Evolutionary conservation across 2,888 invertebrate species (phyloP).

Genomic region (Sisyra terminalis): DNA sequence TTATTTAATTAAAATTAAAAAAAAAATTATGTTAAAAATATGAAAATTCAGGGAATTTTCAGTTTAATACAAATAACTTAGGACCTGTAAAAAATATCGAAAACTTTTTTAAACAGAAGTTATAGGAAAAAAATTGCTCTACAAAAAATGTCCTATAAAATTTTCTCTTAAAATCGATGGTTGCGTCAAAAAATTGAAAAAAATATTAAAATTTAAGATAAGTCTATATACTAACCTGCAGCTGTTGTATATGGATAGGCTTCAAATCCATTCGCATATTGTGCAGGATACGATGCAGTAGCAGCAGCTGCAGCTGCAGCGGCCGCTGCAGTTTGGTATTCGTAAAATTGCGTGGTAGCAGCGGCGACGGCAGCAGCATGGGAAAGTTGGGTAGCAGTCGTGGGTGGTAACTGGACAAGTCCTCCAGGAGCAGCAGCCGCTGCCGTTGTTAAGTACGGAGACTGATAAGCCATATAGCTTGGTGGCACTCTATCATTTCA

Average conservation of each 20-base stretch:
- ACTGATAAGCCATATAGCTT: constrained; percentile 54
- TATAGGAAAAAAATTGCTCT: too few species aligned
- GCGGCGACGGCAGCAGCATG: constrained; percentile 65
- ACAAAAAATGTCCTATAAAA: too few species aligned
- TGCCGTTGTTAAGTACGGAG: constrained; percentile 46
- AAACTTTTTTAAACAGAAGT: too few species aligned
- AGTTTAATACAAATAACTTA: too few species aligned
- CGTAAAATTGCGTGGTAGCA: constrained; percentile 63
- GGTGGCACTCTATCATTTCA: constrained; percentile 54
- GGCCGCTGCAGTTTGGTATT: constrained; percentile 53
- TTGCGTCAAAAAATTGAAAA: background rate
- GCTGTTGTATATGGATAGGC: constrained; percentile 55
- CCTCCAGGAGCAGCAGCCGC: constrained; percentile 45
- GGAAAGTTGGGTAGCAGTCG: constrained; percentile 45
- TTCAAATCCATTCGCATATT: constrained; percentile 59
- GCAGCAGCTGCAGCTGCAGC: constrained; percentile 61
- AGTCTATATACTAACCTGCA: constrained; percentile 37
- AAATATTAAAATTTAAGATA: background rate
- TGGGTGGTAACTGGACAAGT: constrained; percentile 38
- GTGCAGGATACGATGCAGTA: constrained; percentile 51
- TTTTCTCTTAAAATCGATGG: background rate
- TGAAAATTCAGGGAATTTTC: too few species aligned
- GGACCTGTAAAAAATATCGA: too few species aligned
- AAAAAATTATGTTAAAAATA: too few species aligned
- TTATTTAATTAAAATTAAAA: too few species aligned